A percentile compares a stretch with the other conserved stretches of the same genome.
These are phyloP conservation scores for Chrysotoxum bicinctum DNA, from an alignment of 2,888 invertebrate species.

Conservation along the genomic window DNA sequence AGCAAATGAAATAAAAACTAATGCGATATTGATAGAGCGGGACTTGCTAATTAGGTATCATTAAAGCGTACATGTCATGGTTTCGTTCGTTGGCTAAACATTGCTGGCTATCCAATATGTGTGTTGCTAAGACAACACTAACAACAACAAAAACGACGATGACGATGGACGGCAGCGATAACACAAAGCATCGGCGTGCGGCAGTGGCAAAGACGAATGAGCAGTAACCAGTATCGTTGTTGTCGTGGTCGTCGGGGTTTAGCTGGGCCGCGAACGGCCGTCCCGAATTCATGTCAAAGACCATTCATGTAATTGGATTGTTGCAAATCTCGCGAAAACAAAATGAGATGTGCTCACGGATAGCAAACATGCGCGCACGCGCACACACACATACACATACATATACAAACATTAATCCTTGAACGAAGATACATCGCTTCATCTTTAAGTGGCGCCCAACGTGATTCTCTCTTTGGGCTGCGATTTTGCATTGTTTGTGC, in stretches of 20 bases:
- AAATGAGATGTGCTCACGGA: slow-evolving; percentile 73
- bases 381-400: slow-evolving; percentile 38
- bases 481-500: slow-evolving; percentile 8
- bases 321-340: slow-evolving; percentile 73
- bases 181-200: slow-evolving; percentile 45
- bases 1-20: slow-evolving; percentile 52
- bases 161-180: slow-evolving; percentile 40
- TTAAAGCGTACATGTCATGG: slow-evolving; percentile 71
- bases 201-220: slow-evolving; percentile 58
- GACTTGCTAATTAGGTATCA: slow-evolving; percentile 70
- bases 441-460: slow-evolving; percentile 71
- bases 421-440: slow-evolving; percentile 49
- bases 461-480: slow-evolving; percentile 17
- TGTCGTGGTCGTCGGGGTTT: neutral
- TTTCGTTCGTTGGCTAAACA: slow-evolving; percentile 57
- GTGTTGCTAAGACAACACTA: slow-evolving; percentile 2
- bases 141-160: neutral
- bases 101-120: slow-evolving; percentile 36
- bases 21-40: slow-evolving; percentile 67
- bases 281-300: slow-evolving; percentile 68
- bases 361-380: slow-evolving; percentile 70
- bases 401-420: slow-evolving; percentile 5
- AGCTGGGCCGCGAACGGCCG: neutral
- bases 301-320: slow-evolving; percentile 73
- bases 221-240: slow-evolving; percentile 3